Percentiles rank a stretch among this genome's conserved stretches.
These are phyloP conservation scores for Danaus plexippus DNA, from an alignment of 1,140 invertebrate species.

Conservation along the genomic window DNA sequence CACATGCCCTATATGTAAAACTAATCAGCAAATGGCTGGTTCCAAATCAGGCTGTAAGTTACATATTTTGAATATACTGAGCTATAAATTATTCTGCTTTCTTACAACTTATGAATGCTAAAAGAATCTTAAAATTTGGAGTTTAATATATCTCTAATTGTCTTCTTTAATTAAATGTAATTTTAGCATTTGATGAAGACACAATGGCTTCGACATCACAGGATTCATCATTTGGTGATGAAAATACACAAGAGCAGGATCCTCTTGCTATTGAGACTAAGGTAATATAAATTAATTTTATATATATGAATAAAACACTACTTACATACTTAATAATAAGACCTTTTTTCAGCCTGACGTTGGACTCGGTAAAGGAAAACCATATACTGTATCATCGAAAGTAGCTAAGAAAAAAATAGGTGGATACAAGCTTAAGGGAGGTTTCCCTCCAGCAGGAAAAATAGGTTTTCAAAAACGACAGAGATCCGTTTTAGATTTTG, in stretches of 20 bases:
- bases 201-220: constrained; percentile 77
- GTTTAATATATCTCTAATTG: not conserved
- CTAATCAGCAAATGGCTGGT: constrained; percentile 68
- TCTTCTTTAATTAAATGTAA: constrained; percentile 15
- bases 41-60: constrained; percentile 78
- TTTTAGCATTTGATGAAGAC: constrained; percentile 75
- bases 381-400: constrained; percentile 79
- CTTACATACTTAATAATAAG: constrained; percentile 3
- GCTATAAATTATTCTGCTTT: not conserved
- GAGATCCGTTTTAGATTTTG: constrained; percentile 79
- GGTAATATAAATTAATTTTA: constrained; percentile 29
- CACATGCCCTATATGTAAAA: constrained; percentile 88
- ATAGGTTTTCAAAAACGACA: constrained; percentile 80
- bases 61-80: not conserved
- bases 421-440: constrained; percentile 73
- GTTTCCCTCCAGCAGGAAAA: constrained; percentile 77
- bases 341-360: constrained; percentile 63
- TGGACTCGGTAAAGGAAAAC: constrained; percentile 85
- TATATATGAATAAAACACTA: not conserved
- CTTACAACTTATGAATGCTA: too few species aligned
- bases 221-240: constrained; percentile 78
- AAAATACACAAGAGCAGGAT: constrained; percentile 71
- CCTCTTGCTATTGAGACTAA: constrained; percentile 77
- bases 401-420: constrained; percentile 84
- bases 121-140: too few species aligned